Percentiles rank a stretch among this genome's conserved stretches.
phyloP scores from a whole-genome alignment of 1,140 invertebrate species.

The Augochlora pura region DNA sequence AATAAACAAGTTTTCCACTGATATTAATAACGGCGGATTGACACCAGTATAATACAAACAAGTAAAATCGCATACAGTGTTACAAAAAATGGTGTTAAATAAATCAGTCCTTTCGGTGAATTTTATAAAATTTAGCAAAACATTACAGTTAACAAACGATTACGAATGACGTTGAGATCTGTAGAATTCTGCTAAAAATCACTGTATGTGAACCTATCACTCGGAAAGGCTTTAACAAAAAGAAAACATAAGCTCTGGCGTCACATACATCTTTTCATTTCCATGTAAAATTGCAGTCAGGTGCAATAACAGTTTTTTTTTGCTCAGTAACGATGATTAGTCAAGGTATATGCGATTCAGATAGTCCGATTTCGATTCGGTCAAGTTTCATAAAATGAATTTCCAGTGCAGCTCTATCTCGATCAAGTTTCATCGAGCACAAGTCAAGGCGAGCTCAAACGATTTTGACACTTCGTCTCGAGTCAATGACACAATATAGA shows the following conservation, averaged over 20 bases:
- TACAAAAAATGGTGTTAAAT: neutral
- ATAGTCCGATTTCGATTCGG: neutral
- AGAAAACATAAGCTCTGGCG: slow-evolving; percentile 52
- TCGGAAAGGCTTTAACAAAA: slow-evolving; percentile 13
- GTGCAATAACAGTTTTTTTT: neutral
- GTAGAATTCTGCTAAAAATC: slow-evolving; percentile 8
- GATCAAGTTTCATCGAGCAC: neutral
- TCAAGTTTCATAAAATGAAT: slow-evolving; percentile 1
- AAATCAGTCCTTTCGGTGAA: neutral
- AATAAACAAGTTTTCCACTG: neutral
- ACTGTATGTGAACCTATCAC: slow-evolving; percentile 21
- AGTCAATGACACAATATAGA: slow-evolving; percentile 64
- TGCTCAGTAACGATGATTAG: slow-evolving; percentile 13
- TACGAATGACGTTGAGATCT: neutral
- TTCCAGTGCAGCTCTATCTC: neutral
- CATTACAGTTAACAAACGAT: neutral
- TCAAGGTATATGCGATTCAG: neutral
- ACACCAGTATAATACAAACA: neutral
- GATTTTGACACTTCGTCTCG: slow-evolving; percentile 62
- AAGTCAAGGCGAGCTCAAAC: slow-evolving; percentile 3
- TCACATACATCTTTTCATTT: slow-evolving; percentile 54
- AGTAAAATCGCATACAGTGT: neutral
- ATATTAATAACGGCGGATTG: neutral
- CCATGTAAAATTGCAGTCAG: neutral
- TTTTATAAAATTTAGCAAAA: slow-evolving; percentile 5